phyloP scores from a whole-genome alignment of 2,113 vertebrate genomes.

The Monopterus albus region DNA sequence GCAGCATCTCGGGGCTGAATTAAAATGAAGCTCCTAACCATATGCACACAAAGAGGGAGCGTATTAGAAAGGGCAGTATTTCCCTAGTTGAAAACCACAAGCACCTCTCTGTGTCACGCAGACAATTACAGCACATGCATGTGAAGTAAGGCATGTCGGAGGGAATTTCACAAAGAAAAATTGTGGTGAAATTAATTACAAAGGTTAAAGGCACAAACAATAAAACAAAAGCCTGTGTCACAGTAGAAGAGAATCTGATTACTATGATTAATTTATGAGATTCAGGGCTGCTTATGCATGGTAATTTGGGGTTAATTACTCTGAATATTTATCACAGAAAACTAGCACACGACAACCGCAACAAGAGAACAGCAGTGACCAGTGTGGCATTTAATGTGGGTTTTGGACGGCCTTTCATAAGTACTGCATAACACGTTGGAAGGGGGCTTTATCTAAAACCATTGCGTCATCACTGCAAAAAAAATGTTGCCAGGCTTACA shows the following conservation, averaged over 20 bases:
- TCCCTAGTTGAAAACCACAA: conserved; percentile 12
- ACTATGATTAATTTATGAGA: conserved; percentile 70
- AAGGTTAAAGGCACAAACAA: conserved; percentile 64
- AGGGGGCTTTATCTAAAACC: not conserved
- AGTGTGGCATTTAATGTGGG: conserved; percentile 1
- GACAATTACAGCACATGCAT: conserved; percentile 60
- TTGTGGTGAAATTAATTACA: conserved; percentile 65
- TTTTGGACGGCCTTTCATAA: not conserved
- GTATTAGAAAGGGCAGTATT: conserved; percentile 8
- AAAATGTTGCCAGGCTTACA: no score
- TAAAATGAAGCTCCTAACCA: conserved; percentile 6
- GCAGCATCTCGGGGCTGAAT: not conserved
- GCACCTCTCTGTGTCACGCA: conserved; percentile 38
- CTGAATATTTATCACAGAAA: conserved; percentile 25
- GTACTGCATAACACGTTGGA: not conserved
- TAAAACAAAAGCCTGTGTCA: conserved; percentile 62
- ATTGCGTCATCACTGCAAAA: not conserved
- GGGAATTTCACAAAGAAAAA: conserved; percentile 58
- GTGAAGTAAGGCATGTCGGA: conserved; percentile 58
- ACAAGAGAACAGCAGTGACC: conserved; percentile 22
- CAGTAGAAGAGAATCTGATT: conserved; percentile 66
- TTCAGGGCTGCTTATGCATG: conserved; percentile 51
- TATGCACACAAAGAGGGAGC: not conserved
- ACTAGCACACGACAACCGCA: conserved; percentile 7
- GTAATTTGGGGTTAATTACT: conserved; percentile 68